Conservation (phyloP, 2,113 vertebrate genomes). For the Craseonycteris thonglongyai region DNA sequence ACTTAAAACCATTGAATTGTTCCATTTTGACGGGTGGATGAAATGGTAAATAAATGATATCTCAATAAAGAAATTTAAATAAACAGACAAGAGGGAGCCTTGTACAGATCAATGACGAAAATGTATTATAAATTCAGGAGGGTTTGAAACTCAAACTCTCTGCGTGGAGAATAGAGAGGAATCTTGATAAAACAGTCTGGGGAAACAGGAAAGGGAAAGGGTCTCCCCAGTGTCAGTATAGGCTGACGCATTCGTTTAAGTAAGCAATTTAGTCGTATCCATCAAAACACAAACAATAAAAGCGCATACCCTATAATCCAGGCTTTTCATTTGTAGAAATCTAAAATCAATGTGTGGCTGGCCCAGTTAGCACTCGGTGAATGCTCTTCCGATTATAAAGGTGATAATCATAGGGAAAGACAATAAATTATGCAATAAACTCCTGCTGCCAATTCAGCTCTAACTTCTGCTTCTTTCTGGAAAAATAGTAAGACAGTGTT, state of each 20-base stretch:
- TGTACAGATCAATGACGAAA: background rate
- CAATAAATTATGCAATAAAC: slow-evolving; percentile 48
- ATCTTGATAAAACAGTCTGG: background rate
- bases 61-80: background rate
- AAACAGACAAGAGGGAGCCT: background rate
- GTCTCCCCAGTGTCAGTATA: background rate
- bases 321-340: background rate
- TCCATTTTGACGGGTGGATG: background rate
- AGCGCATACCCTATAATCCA: background rate
- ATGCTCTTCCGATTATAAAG: slow-evolving; percentile 11
- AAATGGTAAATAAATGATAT: background rate
- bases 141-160: background rate
- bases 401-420: background rate
- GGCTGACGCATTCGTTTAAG: background rate
- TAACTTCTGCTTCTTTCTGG: background rate
- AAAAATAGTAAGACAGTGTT: slow-evolving; percentile 3
- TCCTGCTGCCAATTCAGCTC: slow-evolving; percentile 31
- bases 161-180: background rate
- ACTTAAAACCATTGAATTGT: background rate
- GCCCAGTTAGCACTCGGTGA: background rate
- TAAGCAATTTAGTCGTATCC: background rate
- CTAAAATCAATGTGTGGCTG: slow-evolving; percentile 2
- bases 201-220: background rate
- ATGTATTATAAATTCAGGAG: background rate
- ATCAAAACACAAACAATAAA: background rate